Conservation (phyloP, 2,113 vertebrate species). For the Noturus placidus region DNA sequence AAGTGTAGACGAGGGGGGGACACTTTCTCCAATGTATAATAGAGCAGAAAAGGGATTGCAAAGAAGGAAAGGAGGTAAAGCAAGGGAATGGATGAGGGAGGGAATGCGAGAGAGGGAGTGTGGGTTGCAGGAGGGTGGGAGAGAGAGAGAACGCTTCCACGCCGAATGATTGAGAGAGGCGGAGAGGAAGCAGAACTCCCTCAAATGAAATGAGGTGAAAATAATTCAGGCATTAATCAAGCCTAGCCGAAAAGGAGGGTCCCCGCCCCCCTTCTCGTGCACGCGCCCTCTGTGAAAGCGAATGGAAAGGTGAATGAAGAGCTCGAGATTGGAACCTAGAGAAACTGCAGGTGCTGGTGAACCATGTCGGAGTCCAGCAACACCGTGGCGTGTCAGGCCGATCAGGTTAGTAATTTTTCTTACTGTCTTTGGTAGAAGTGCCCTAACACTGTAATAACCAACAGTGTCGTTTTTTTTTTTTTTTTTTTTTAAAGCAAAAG, state of each 20-base stretch:
- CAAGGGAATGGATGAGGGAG: constrained; percentile 50
- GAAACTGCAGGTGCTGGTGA: constrained; percentile 71
- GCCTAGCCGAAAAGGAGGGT: constrained; percentile 74
- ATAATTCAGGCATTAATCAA: constrained; percentile 85
- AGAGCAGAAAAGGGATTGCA: constrained; percentile 48
- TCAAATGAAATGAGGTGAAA: constrained; percentile 85
- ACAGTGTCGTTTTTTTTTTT: background rate
- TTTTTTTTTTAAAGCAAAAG: background rate
- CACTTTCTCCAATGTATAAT: constrained; percentile 53
- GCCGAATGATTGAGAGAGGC: constrained; percentile 80
- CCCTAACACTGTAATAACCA: background rate
- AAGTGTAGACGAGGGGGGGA: constrained; percentile 48
- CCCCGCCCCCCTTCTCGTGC: constrained; percentile 30
- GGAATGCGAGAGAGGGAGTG: constrained; percentile 24
- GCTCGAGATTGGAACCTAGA: constrained; percentile 68
- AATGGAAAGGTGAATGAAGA: constrained; percentile 78
- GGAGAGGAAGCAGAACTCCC: constrained; percentile 79
- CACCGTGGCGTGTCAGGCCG: constrained; percentile 66
- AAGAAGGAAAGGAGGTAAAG: constrained; percentile 46
- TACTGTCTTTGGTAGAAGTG: background rate
- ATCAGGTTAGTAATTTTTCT: constrained; percentile 73
- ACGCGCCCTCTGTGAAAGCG: constrained; percentile 63
- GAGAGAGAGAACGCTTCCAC: constrained; percentile 63
- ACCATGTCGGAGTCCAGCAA: constrained; percentile 76
- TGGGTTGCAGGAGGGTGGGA: constrained; percentile 38